phyloP scores from a whole-genome alignment of 2,888 invertebrate genomes.

The Himalopsyche anomala region DNA sequence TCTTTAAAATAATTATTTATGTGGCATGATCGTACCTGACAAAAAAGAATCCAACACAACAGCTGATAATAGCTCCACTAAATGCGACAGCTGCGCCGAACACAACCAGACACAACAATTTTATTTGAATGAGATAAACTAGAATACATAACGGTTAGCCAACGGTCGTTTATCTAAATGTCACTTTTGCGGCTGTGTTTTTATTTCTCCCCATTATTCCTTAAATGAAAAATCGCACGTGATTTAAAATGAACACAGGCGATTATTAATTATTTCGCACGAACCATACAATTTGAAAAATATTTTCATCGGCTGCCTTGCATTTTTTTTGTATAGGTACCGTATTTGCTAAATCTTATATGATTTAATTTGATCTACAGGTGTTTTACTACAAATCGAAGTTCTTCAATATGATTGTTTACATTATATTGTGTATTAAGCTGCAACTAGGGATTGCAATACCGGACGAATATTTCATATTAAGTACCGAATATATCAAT shows the following conservation, averaged over 20 bases:
- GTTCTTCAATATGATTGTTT: too few relatives aligned
- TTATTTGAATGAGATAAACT: constrained; percentile 15
- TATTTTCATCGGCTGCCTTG: too few relatives aligned
- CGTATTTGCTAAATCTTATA: too few relatives aligned
- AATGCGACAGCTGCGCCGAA: constrained; percentile 13
- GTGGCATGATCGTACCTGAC: neutral
- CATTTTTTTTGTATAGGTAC: too few relatives aligned
- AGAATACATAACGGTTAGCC: constrained; percentile 17
- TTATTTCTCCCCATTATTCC: constrained; percentile 5
- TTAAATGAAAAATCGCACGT: neutral
- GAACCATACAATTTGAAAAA: too few relatives aligned
- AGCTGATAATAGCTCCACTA: constrained; percentile 14
- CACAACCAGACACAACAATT: neutral
- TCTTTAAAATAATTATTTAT: neutral
- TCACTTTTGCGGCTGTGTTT: neutral
- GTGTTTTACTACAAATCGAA: too few relatives aligned
- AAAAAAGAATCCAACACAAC: neutral
- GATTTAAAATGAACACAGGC: neutral
- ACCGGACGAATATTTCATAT: too few relatives aligned
- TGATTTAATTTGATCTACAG: too few relatives aligned
- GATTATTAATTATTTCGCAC: neutral
- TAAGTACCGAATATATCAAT: too few relatives aligned
- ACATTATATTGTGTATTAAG: too few relatives aligned
- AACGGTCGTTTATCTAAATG: constrained; percentile 12
- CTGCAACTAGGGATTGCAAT: too few relatives aligned